Evolutionary conservation across 2,113 vertebrate species (phyloP).

Genomic region (Pampusana beccarii): DNA sequence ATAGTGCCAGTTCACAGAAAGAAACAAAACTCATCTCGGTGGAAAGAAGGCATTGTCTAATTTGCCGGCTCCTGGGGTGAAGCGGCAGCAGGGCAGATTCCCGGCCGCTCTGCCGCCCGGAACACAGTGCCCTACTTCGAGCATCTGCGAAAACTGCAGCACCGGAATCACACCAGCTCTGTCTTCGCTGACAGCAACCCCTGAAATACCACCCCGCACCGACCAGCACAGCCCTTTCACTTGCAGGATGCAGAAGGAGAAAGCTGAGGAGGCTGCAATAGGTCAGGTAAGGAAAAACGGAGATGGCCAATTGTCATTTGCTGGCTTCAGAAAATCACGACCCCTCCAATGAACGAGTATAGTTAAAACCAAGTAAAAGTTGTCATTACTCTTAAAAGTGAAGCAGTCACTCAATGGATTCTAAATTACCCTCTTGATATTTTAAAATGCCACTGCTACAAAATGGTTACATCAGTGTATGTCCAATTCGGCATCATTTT

Average conservation of each 20-base stretch:
- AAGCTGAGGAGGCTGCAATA: not conserved
- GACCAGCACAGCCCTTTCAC: not conserved
- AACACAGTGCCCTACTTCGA: slow-evolving; percentile 40
- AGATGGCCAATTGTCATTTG: not conserved
- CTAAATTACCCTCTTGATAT: not conserved
- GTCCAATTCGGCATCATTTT: not conserved
- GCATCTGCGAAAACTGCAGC: slow-evolving; percentile 27
- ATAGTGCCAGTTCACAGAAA: not conserved
- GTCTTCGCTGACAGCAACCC: not conserved
- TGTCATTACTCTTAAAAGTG: not conserved
- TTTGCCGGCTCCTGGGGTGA: not conserved
- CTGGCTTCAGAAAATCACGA: fast-evolving
- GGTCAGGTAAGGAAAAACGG: not conserved
- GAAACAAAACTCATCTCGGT: not conserved
- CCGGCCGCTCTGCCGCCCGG: not conserved
- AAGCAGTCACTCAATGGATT: not conserved
- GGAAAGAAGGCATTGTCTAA: not conserved
- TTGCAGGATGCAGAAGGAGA: not conserved
- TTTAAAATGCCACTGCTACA: not conserved
- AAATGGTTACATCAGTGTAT: not conserved
- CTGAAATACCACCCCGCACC: not conserved
- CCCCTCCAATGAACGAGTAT: not conserved
- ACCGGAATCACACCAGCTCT: not conserved
- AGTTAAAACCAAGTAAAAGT: not conserved
- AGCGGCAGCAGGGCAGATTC: not conserved